phyloP scores from a whole-genome alignment of 2,113 vertebrate genomes.

The Felis catus region F.catus_Fca126_mat1.0 CM031412.1:67504501-67505000 shows the following conservation, averaged over 20 bases:
- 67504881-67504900: not conserved
- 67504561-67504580: not conserved
- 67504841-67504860: constrained; percentile 42
- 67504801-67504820: constrained; percentile 67
- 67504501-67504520: constrained; percentile 6
- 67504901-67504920: constrained; percentile 73
- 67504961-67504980: constrained; percentile 79
- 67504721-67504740: not conserved
- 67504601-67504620: not conserved
- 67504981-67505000: not conserved
- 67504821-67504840: constrained; percentile 55
- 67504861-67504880: not conserved
- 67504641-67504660: not conserved
- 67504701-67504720: not conserved
- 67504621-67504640: not conserved
- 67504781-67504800: not conserved
- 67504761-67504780: not conserved
- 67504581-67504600: not conserved
- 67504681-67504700: not conserved
- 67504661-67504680: not conserved
- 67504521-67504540: not conserved
- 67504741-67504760: not conserved
- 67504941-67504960: constrained; percentile 78
- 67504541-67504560: not conserved
- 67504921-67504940: constrained; percentile 83